Evolutionary conservation across 2,113 vertebrate species (phyloP).

Genomic region (Grammomys dolichurus): DNA sequence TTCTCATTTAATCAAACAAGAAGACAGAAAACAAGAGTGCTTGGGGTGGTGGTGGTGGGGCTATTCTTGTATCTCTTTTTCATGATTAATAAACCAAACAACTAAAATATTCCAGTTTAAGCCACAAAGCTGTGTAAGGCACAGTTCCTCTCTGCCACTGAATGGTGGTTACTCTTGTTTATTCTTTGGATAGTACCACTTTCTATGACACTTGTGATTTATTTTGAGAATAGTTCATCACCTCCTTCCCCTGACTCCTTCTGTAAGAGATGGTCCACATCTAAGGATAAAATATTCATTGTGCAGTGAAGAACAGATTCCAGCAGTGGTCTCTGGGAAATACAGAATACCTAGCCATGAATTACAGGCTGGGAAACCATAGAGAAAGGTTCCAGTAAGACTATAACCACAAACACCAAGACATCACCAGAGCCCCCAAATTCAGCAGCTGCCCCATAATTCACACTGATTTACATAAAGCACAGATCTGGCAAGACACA

Average conservation of each 20-base stretch:
- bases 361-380: constrained; percentile 57
- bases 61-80: background rate
- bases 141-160: background rate
- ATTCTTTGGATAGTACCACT: constrained; percentile 43
- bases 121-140: background rate
- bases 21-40: background rate
- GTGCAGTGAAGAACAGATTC: constrained; percentile 60
- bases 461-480: constrained; percentile 40
- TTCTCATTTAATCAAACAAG: background rate
- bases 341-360: constrained; percentile 60
- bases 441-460: constrained; percentile 47
- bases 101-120: background rate
- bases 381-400: constrained; percentile 64
- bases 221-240: constrained; percentile 63
- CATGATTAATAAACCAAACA: background rate
- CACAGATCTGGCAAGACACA: constrained; percentile 4
- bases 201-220: constrained; percentile 59
- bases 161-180: constrained; percentile 46
- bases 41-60: no score
- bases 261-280: constrained; percentile 47
- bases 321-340: constrained; percentile 57
- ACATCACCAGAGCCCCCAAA: constrained; percentile 48
- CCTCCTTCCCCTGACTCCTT: constrained; percentile 31
- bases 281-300: constrained; percentile 76
- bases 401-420: constrained; percentile 45